A percentile compares a stretch with the other conserved stretches of the same genome.
Evolutionary conservation across 2,888 invertebrate species (phyloP).

Genomic region (Pristionchus mayeri): DNA sequence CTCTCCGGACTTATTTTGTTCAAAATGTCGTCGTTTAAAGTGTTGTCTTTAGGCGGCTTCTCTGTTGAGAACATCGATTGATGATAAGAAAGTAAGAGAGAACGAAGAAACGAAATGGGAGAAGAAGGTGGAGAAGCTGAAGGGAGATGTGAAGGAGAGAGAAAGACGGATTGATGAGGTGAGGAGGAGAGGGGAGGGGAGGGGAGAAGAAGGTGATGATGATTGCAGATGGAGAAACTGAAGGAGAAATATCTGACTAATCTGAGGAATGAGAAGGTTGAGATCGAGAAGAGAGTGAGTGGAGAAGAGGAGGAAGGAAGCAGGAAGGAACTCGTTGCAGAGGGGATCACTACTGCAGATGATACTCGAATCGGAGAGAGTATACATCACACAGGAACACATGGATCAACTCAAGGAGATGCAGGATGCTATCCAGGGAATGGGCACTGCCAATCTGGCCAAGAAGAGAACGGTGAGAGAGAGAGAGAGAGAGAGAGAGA

Average conservation of each 20-base stretch:
- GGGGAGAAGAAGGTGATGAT: no score
- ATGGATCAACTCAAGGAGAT: conserved; percentile 12
- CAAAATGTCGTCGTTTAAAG: not conserved
- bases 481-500: not conserved
- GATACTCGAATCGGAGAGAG: conserved; percentile 11
- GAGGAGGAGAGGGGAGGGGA: not conserved
- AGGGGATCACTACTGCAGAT: conserved; percentile 1
- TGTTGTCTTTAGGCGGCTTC: not conserved
- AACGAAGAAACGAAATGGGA: not conserved
- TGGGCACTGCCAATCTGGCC: not conserved
- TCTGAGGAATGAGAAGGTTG: not conserved
- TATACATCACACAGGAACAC: not conserved
- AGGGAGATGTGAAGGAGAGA: not conserved
- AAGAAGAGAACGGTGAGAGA: not conserved
- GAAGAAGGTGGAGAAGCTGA: not conserved
- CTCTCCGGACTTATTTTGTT: no score
- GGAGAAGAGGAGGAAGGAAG: not conserved
- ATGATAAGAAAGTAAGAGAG: conserved; percentile 1
- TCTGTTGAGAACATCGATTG: not conserved
- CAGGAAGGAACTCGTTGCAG: not conserved
- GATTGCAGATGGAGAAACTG: not conserved
- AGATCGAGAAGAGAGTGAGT: not conserved
- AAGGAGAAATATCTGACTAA: conserved; percentile 4
- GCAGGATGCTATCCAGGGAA: not conserved
- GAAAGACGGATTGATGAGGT: not conserved